Conservation (phyloP, 2,797 vertebrate genomes). For the Spheniscus humboldti region DNA sequence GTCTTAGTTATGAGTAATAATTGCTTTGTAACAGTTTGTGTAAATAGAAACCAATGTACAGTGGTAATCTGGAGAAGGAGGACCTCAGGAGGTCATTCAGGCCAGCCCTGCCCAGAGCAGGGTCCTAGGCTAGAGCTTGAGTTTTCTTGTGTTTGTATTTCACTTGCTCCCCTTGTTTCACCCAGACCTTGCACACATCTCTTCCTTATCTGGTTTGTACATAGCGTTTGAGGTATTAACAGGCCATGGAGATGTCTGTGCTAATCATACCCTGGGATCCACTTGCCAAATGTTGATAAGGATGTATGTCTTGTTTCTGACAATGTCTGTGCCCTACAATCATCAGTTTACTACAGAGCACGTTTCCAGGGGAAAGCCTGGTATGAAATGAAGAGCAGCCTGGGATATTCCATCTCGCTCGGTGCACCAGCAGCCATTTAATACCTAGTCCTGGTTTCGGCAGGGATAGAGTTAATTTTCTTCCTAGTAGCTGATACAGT, state of each 20-base stretch:
- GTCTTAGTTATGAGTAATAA: not conserved
- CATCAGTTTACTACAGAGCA: not conserved
- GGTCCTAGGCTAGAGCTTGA: not conserved
- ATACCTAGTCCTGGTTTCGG: not conserved
- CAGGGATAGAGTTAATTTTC: too few relatives aligned
- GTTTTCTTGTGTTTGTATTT: not conserved
- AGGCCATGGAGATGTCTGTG: not conserved
- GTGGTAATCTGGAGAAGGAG: not conserved
- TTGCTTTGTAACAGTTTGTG: not conserved
- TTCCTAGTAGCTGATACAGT: too few relatives aligned
- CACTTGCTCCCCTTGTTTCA: not conserved
- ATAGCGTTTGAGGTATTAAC: not conserved
- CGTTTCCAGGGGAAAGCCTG: not conserved
- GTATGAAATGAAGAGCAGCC: not conserved
- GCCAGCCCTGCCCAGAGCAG: not conserved
- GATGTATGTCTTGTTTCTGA: not conserved
- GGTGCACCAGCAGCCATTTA: not conserved
- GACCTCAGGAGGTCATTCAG: not conserved
- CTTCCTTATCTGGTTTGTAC: not conserved
- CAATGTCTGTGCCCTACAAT: not conserved
- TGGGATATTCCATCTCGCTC: not conserved
- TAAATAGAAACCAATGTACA: not conserved
- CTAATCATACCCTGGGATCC: not conserved
- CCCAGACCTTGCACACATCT: not conserved
- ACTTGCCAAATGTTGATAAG: not conserved